Base-by-base conservation (phyloP, 2,797 vertebrate species). In the Amblyopsis hoosieri region DNA sequence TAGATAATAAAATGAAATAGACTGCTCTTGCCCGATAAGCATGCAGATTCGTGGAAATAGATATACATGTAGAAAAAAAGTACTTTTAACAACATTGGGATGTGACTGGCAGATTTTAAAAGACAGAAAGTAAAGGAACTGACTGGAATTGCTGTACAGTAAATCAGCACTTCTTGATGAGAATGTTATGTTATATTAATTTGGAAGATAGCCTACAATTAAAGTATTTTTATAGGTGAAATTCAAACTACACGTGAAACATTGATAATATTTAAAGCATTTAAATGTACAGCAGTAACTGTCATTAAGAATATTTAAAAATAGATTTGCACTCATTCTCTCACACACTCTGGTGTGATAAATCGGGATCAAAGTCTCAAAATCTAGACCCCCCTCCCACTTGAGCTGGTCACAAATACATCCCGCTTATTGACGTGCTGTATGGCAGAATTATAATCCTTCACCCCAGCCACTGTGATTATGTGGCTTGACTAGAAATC, bases 1-100 rank as follows among this genome's bases (percentile, higher is more conserved):
- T 78, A 86, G 86, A 90, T 87, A 89, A 82, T 78, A 67, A 76
- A 77, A 74, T 56, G 75, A 82, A 86, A 79, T 71, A 62, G 64
- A 54, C 69, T 64, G 72, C 78, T 83, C 74, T 60, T 68, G 59
- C 57, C 74, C 73, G 70, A 77, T 76, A 74, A 65, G 64, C 67
- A 72, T 42, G 37, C 8, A 13, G 64, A 80, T 42, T 66, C n/a
- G 29, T 62, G 60, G 63, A 74, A 74, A 86, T 87, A 86, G 80
- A 86, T 88, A 88, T 89, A 86, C 74, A 89, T 84, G 81, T 13
- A 51, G 67, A 67, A 75, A 76, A 76, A 76, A 14, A 29, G 23
- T 29, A 29, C 23, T 29, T 29, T 29, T 29, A 29, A 29, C 23
- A 29, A 3, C 3, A 29, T 4, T 29, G 23, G 23, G 23, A 29